phyloP scores from a whole-genome alignment of 2,888 invertebrate species.

The Eristalinus aeneus region DNA sequence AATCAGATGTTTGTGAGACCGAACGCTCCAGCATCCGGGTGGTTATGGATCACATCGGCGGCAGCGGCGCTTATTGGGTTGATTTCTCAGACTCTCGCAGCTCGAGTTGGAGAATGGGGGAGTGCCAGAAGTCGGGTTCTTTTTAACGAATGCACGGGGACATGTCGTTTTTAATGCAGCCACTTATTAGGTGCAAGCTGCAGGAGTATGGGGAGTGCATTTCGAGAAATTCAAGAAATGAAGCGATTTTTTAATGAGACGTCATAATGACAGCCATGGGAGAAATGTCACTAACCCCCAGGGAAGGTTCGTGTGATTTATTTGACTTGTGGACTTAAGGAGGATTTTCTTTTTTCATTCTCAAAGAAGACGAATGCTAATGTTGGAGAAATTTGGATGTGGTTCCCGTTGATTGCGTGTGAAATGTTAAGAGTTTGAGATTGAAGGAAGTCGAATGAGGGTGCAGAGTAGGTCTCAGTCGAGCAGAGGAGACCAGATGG shows the following conservation, averaged over 20 bases:
- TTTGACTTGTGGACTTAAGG: background rate
- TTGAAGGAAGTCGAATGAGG: too few species aligned
- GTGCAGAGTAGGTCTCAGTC: too few species aligned
- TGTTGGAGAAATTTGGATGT: background rate
- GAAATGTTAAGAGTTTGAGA: background rate
- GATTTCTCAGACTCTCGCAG: slow-evolving; percentile 38
- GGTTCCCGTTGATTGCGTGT: background rate
- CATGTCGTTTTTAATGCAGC: slow-evolving; percentile 47
- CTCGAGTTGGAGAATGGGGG: slow-evolving; percentile 9
- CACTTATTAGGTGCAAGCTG: slow-evolving; percentile 62
- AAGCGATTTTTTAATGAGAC: slow-evolving; percentile 55
- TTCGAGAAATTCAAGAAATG: slow-evolving; percentile 3
- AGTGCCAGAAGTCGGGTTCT: background rate
- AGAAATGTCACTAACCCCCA: slow-evolving; percentile 61
- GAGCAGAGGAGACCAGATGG: too few species aligned
- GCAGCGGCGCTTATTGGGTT: slow-evolving; percentile 37
- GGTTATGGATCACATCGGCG: background rate
- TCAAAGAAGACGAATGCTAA: background rate
- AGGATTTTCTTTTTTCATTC: background rate
- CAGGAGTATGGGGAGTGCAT: background rate
- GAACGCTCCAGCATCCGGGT: background rate
- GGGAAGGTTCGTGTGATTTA: background rate
- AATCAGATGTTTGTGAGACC: slow-evolving; percentile 42
- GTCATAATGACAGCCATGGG: slow-evolving; percentile 53
- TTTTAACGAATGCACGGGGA: slow-evolving; percentile 32